Base-by-base conservation (phyloP, 2,797 vertebrate genomes). In the Coluber constrictor region DNA sequence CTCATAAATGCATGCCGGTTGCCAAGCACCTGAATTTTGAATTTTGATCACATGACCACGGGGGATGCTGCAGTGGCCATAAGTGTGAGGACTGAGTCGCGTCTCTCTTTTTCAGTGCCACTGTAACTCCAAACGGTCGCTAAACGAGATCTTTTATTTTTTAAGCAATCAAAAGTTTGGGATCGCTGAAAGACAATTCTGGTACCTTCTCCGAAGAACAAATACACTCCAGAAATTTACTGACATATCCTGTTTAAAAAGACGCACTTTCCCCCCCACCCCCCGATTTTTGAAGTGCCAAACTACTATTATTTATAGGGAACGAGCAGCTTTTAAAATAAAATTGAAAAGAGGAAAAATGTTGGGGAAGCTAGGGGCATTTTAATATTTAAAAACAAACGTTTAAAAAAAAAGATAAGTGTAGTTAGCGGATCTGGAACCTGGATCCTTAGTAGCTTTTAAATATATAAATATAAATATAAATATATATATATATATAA, bases 291-390 rank as follows among this genome's bases (percentile, higher is more conserved):
- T 43, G 93, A 94, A 92, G 93, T 94, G 93, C 93, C 93, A 94
- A 94, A 94, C 60, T 90, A 92, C 74, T 92, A 89, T 94, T 94
- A 94, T 94, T 92, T 94, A 91, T 94, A 94, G 89, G 92, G 51
- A 90, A 92, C 89, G 91, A 91, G 91, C 91, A 94, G 93, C 93
- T 94, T 92, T 92, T 94, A 32, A 92, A 94, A 57, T 37, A 86
- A 86, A 66, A 74, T 66, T 57, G 63, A n/a, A 57, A 91, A 88
- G 87, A 86, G 90, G 90, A 56, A 60, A 91, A 61, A 83, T 55
- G 92, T 83, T 56, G 51, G 89, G 63, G 15, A 5, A 79, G 16
- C 23, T 11, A 4, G 83, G 89, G 57, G 70, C 56, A 43, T 94
- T 94, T 94, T 92, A 90, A 94, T 94, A 92, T 92, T 94, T 92